These are phyloP conservation scores for Netelia fuscicornis DNA, from an alignment of 2,888 invertebrate species.

Conservation along the genomic window DNA sequence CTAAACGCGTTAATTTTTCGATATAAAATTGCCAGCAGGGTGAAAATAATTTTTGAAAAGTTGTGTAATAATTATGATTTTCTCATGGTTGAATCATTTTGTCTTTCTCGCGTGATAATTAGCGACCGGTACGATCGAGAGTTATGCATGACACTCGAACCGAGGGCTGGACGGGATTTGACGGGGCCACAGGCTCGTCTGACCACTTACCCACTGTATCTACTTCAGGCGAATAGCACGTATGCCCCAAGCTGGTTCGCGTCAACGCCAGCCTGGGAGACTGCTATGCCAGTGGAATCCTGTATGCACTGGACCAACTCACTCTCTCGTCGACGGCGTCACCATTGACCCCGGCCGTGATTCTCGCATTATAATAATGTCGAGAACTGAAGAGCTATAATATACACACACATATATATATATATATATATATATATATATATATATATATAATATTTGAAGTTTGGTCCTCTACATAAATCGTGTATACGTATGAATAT, in stretches of 20 bases:
- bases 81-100: not conserved
- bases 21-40: too few species aligned
- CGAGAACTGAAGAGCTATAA: conserved; percentile 15
- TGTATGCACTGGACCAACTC: conserved; percentile 51
- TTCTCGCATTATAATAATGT: conserved; percentile 32
- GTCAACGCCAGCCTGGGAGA: not conserved
- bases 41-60: too few species aligned
- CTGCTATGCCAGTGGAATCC: conserved; percentile 22
- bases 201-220: conserved; percentile 59
- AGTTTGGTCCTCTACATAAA: not conserved
- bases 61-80: too few species aligned
- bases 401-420: too few species aligned
- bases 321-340: conserved; percentile 6
- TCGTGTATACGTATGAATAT: not conserved
- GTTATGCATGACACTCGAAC: conserved; percentile 28
- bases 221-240: conserved; percentile 47
- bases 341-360: conserved; percentile 11
- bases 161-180: conserved; percentile 12
- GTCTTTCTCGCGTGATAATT: conserved; percentile 31
- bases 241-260: not conserved
- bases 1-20: too few species aligned
- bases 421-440: too few species aligned
- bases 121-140: conserved; percentile 9
- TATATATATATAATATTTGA: not conserved
- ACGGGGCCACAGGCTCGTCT: conserved; percentile 44